These are phyloP conservation scores for Drosophila pandora DNA, from an alignment of 1,140 invertebrate genomes.

Conservation along the genomic window DNA sequence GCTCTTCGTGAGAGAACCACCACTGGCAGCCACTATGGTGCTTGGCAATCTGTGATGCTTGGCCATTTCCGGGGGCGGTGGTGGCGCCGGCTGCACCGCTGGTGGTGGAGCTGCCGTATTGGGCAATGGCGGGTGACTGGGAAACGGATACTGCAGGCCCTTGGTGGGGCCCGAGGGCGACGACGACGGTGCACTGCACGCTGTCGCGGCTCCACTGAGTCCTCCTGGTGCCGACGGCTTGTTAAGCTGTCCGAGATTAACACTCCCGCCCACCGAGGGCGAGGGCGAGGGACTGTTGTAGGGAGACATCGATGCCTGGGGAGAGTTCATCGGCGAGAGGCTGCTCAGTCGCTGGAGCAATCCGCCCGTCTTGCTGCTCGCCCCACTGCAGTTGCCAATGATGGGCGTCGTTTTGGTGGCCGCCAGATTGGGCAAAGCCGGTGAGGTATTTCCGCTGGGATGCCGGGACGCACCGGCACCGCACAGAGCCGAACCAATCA, in stretches of 20 bases:
- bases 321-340: slow-evolving; percentile 82
- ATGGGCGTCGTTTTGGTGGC: slow-evolving; percentile 73
- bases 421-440: slow-evolving; percentile 79
- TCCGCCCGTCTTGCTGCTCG: slow-evolving; percentile 50
- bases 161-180: slow-evolving; percentile 82
- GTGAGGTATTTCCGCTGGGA: slow-evolving; percentile 71
- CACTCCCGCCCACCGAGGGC: slow-evolving; percentile 58
- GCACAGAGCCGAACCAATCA: slow-evolving; percentile 5
- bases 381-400: slow-evolving; percentile 57
- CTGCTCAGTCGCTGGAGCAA: slow-evolving; percentile 74
- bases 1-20: slow-evolving; percentile 61
- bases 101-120: slow-evolving; percentile 81
- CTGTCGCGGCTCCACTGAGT: background rate
- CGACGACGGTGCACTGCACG: slow-evolving; percentile 22
- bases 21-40: background rate
- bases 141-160: slow-evolving; percentile 92
- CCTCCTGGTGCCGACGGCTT: slow-evolving; percentile 13
- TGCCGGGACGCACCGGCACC: slow-evolving; percentile 20
- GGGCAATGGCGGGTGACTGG: slow-evolving; percentile 88
- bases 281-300: slow-evolving; percentile 80
- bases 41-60: slow-evolving; percentile 25
- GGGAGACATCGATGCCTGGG: slow-evolving; percentile 81
- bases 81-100: slow-evolving; percentile 68
- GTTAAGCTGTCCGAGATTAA: slow-evolving; percentile 25
- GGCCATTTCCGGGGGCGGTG: slow-evolving; percentile 56